Evolutionary conservation across 2,797 vertebrate genomes (phyloP).

Genomic region (Dallia pectoralis): DNA sequence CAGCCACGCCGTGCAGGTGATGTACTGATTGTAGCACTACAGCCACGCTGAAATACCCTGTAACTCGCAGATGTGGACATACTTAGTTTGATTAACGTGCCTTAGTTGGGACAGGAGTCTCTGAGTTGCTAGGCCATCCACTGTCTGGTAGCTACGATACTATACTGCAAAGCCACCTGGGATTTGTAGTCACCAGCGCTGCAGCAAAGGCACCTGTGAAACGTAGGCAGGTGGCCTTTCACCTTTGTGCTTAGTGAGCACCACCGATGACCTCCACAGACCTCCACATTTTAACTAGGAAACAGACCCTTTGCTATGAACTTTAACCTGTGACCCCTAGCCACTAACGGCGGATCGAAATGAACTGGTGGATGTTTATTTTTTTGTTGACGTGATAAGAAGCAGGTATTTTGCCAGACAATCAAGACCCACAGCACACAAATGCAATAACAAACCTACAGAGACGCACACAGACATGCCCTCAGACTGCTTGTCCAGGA

Average conservation of each 20-base stretch:
- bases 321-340: slow-evolving; percentile 30
- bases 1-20: slow-evolving; percentile 53
- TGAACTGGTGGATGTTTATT: slow-evolving; percentile 25
- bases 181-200: slow-evolving; percentile 40
- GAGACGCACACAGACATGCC: slow-evolving; percentile 3
- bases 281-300: slow-evolving; percentile 26
- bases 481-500: slow-evolving; percentile 17
- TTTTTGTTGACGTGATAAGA: slow-evolving; percentile 32
- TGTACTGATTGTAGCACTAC: slow-evolving; percentile 21
- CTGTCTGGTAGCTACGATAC: slow-evolving; percentile 33
- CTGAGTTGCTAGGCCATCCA: background rate
- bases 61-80: slow-evolving; percentile 17
- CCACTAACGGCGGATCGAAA: slow-evolving; percentile 37
- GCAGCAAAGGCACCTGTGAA: slow-evolving; percentile 53
- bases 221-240: slow-evolving; percentile 51
- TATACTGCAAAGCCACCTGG: slow-evolving; percentile 43
- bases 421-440: slow-evolving; percentile 57
- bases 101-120: background rate
- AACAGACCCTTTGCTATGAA: background rate
- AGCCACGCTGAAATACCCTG: slow-evolving; percentile 5
- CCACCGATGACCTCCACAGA: slow-evolving; percentile 35
- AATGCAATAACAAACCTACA: slow-evolving; percentile 3
- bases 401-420: slow-evolving; percentile 46
- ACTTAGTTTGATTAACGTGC: slow-evolving; percentile 18
- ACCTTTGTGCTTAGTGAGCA: slow-evolving; percentile 38